Evolutionary conservation across 2,113 vertebrate genomes (phyloP), one percentile per base, ranked within the genome.

Genomic region (Haliaeetus leucogaster): DNA sequence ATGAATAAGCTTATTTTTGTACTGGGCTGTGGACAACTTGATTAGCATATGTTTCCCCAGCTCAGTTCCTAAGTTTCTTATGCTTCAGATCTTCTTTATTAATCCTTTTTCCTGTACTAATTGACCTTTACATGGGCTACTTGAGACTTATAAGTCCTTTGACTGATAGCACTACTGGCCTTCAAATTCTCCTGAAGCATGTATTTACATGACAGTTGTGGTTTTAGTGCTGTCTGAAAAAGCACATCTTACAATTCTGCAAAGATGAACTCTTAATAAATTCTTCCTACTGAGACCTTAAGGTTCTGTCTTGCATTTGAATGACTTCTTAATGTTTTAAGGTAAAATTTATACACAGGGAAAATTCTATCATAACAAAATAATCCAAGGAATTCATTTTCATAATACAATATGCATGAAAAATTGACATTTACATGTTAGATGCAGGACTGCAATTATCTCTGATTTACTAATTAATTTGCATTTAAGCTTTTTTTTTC

Each of bases 161-260:
- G 16, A 62, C 86, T 88, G 38, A 80, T 61, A 86, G 27, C 52
- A 48, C n/a, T 85, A 83, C 42, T 65, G 48, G 55, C 7, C 68
- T 83, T 96, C 65, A 76, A 65, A 38, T 93, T 96, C 97, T 96
- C 56, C 61, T n/a, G 27, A 67, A 76, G 32, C 50, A 66, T 86
- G n/a, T 89, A 86, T 93, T 97, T 97, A 81, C 50, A 87, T 55
- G 91, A 45, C 82, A 92, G 82, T 45, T 95, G 70, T 74, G 68
- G 40, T 52, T 96, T 96, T 89, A 84, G n/a, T 66, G n/a, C 85
- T 78, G 45, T 74, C 68, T 89, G 42, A 94, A 90, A 96, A 90
- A 76, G 50, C 42, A 12, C 36, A 55, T 72, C 38, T 88, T 78
- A 58, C 47, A 82, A 58, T 68, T 89, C 79, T 58, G 34, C 7